A percentile compares a stretch with the other conserved stretches of the same genome.
Conservation (phyloP, 2,888 invertebrate genomes). For the Apotomis capreana region DNA sequence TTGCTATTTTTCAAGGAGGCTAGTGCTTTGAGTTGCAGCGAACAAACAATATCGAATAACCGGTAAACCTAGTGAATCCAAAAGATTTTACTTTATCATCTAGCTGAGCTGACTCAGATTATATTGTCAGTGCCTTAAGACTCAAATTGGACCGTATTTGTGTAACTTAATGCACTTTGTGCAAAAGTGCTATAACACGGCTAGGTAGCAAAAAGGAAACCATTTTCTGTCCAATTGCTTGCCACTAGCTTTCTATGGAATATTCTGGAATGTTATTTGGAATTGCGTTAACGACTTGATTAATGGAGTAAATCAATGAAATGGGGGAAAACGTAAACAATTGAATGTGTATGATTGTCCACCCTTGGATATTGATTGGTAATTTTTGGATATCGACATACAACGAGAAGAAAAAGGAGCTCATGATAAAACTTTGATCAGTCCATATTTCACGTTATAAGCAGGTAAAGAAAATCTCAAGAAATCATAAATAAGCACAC, state of each 20-base stretch:
- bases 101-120: background rate
- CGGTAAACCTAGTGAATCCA: background rate
- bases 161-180: slow-evolving; percentile 6
- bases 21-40: background rate
- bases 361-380: no score
- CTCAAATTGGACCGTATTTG: slow-evolving; percentile 12
- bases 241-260: slow-evolving; percentile 2
- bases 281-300: background rate
- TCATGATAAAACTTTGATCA: no score
- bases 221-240: slow-evolving; percentile 14
- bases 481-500: no score
- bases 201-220: slow-evolving; percentile 13
- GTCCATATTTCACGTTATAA: no score
- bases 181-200: slow-evolving; percentile 5
- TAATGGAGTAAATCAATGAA: background rate
- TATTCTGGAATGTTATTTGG: background rate
- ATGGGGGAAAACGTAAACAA: no score
- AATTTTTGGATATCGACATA: no score
- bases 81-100: background rate
- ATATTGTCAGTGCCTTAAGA: background rate
- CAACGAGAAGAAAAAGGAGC: no score
- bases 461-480: no score
- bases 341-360: no score
- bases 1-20: background rate
- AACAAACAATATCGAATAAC: slow-evolving; percentile 16